Percentiles rank a stretch among this genome's conserved stretches.
These are phyloP conservation scores for Ceratina calcarata DNA, from an alignment of 1,140 invertebrate species.

Conservation along the genomic window DNA sequence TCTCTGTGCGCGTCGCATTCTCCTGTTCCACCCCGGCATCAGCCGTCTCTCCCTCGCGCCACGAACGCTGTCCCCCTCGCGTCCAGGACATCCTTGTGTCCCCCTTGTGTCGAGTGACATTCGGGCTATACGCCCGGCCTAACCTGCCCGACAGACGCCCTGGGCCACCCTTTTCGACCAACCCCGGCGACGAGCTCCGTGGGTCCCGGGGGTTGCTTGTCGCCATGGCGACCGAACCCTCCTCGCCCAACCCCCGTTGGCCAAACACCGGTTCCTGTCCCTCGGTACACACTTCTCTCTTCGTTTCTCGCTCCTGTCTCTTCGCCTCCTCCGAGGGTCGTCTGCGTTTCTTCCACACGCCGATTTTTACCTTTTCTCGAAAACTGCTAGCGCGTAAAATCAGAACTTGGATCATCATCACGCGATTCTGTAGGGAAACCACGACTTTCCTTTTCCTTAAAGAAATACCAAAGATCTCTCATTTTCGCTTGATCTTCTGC, in stretches of 20 bases:
- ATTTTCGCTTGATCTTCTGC: not conserved
- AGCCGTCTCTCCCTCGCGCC: not conserved
- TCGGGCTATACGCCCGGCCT: slow-evolving; percentile 61
- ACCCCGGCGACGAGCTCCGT: slow-evolving; percentile 67
- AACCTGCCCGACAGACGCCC: slow-evolving; percentile 65
- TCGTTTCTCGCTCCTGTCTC: slow-evolving; percentile 47
- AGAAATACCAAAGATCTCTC: not conserved
- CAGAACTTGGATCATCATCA: not conserved
- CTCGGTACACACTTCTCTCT: slow-evolving; percentile 59
- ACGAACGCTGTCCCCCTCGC: slow-evolving; percentile 32
- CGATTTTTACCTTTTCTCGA: slow-evolving; percentile 5
- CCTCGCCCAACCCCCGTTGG: slow-evolving; percentile 63
- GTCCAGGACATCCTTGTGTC: slow-evolving; percentile 67
- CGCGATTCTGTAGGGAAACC: not conserved
- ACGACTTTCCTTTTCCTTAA: too few relatives aligned
- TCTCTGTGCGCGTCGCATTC: too few relatives aligned
- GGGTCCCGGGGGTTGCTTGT: slow-evolving; percentile 68
- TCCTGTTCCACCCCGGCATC: not conserved
- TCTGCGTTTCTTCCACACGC: slow-evolving; percentile 25
- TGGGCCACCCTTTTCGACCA: slow-evolving; percentile 68
- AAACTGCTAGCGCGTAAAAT: not conserved
- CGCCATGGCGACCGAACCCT: slow-evolving; percentile 65
- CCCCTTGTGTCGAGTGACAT: slow-evolving; percentile 68
- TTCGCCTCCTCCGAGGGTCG: slow-evolving; percentile 20
- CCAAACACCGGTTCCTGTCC: slow-evolving; percentile 65